phyloP scores from a whole-genome alignment of 2,888 invertebrate species.

The Neria commutata region DNA sequence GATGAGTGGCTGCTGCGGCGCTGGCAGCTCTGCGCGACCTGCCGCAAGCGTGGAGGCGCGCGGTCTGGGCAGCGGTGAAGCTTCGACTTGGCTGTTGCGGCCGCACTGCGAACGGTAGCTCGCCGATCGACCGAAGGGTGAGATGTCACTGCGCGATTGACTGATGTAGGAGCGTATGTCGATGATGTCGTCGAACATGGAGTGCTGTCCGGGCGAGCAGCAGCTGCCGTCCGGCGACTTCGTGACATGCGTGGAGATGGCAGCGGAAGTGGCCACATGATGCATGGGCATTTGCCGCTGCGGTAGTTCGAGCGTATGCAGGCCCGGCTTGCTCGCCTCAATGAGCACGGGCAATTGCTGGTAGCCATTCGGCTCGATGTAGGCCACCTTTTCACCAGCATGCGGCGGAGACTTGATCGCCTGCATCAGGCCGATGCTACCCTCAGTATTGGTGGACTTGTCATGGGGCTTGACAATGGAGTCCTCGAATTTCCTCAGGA shows the following conservation, averaged over 20 bases:
- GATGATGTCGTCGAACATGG: conserved; percentile 70
- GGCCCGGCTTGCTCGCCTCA: conserved; percentile 63
- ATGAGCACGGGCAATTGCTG: conserved; percentile 72
- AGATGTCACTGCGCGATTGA: conserved; percentile 75
- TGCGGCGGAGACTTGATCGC: conserved; percentile 17
- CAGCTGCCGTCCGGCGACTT: conserved; percentile 53
- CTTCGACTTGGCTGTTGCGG: conserved; percentile 63
- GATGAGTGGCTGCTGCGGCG: conserved; percentile 19
- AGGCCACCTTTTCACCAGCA: conserved; percentile 46
- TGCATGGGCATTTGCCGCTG: conserved; percentile 58
- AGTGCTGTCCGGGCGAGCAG: conserved; percentile 64
- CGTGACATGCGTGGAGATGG: conserved; percentile 34
- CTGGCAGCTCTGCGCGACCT: conserved; percentile 40
- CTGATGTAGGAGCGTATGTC: conserved; percentile 76
- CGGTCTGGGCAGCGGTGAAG: conserved; percentile 62
- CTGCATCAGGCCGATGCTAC: conserved; percentile 33
- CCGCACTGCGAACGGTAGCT: conserved; percentile 75
- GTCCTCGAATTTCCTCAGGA: conserved; percentile 68
- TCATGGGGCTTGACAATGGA: conserved; percentile 37
- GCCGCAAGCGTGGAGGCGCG: conserved; percentile 62
- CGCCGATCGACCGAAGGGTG: conserved; percentile 73
- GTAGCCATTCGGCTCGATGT: conserved; percentile 64
- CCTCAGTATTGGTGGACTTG: conserved; percentile 33
- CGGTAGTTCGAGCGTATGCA: conserved; percentile 55
- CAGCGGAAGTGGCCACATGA: conserved; percentile 47